These are phyloP conservation scores for Sphaeridia pumilis DNA, from an alignment of 2,888 invertebrate genomes.

Conservation along the genomic window DNA sequence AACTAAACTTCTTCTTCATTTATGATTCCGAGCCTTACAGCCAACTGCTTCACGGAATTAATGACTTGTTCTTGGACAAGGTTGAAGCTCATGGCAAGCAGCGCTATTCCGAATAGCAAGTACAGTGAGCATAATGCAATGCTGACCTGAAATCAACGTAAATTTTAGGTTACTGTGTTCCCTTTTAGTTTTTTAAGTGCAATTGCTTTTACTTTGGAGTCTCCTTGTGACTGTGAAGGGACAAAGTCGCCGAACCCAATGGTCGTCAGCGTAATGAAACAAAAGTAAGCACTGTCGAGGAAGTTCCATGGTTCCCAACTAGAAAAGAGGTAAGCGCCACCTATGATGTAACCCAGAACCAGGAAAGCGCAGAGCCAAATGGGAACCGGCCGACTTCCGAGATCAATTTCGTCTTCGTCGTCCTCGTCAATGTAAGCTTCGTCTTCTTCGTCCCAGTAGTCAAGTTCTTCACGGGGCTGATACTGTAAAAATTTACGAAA, in stretches of 20 bases:
- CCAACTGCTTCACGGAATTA: constrained; percentile 72
- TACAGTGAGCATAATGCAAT: constrained; percentile 84
- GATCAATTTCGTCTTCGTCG: constrained; percentile 43
- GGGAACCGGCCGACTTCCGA: constrained; percentile 59
- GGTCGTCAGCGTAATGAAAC: constrained; percentile 84
- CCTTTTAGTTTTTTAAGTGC: background rate
- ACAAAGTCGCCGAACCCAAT: constrained; percentile 89
- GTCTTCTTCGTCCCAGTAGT: constrained; percentile 41
- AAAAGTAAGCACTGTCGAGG: constrained; percentile 81
- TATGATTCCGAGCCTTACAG: constrained; percentile 74
- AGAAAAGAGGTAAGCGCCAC: constrained; percentile 73
- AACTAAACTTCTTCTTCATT: constrained; percentile 56
- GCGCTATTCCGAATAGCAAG: constrained; percentile 82
- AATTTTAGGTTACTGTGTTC: too few species aligned
- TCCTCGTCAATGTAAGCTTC: constrained; percentile 45
- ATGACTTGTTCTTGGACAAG: constrained; percentile 89
- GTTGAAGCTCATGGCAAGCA: constrained; percentile 94
- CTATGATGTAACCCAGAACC: constrained; percentile 78
- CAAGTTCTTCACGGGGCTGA: constrained; percentile 44
- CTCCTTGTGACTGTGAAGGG: constrained; percentile 50
- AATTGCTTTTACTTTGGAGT: constrained; percentile 24
- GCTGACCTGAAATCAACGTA: constrained; percentile 37
- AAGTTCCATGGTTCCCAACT: constrained; percentile 78
- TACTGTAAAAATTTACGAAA: background rate
- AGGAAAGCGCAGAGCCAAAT: constrained; percentile 60